Percentiles rank a stretch among this genome's conserved stretches.
These are phyloP conservation scores for Misgurnus mizolepis DNA, from an alignment of 2,113 vertebrate species.

Conservation along the genomic window DNA sequence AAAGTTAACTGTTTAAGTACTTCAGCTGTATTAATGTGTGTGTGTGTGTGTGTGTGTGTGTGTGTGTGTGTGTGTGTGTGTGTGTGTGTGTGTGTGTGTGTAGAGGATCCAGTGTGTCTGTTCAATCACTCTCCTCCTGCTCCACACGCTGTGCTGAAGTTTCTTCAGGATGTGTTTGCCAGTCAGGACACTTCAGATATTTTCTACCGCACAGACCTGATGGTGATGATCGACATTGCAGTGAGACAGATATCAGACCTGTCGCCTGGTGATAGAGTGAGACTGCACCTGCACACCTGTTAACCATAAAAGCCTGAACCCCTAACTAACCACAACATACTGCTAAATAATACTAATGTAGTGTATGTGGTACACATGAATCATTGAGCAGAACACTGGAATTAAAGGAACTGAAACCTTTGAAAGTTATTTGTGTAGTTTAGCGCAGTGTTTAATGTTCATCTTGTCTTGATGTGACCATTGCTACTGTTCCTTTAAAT, in stretches of 20 bases:
- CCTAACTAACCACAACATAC: no score
- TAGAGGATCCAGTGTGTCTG: slow-evolving; percentile 93
- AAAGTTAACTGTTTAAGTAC: neutral
- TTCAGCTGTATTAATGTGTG: neutral
- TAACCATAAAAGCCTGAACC: neutral
- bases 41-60: neutral
- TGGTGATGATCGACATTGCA: slow-evolving; percentile 97
- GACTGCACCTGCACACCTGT: neutral
- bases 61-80: neutral
- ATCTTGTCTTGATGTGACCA: neutral
- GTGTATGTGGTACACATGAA: no score
- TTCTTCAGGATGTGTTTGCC: slow-evolving; percentile 93
- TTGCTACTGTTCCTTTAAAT: neutral
- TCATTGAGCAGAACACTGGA: no score
- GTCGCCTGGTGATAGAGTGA: slow-evolving; percentile 95
- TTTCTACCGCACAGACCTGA: slow-evolving; percentile 98
- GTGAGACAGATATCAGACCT: slow-evolving; percentile 96
- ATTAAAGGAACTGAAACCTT: no score
- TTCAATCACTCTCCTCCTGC: slow-evolving; percentile 92
- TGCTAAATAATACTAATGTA: no score
- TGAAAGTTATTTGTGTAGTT: no score
- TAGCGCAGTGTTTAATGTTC: no score
- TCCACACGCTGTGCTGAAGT: slow-evolving; percentile 91
- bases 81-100: slow-evolving; percentile 8
- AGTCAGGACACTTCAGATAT: slow-evolving; percentile 82